Evolutionary conservation across 2,888 invertebrate genomes (phyloP).

Genomic region (Crossocerus cetratus): DNA sequence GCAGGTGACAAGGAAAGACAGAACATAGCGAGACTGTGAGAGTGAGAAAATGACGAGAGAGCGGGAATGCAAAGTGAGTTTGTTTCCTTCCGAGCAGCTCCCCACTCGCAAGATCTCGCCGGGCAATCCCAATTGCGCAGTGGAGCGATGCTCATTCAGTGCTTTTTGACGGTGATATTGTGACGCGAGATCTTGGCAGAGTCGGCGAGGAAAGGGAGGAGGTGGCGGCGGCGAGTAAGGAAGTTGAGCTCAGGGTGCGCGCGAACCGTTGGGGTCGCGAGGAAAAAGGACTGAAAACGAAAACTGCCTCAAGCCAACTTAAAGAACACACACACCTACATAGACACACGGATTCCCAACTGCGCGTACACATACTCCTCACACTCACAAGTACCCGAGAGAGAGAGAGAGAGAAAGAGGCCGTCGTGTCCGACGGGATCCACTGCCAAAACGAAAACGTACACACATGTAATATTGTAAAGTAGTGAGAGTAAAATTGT

Average conservation of each 20-base stretch:
- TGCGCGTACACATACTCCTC: too few relatives aligned
- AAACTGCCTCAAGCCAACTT: constrained; percentile 65
- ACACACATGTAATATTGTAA: constrained; percentile 63
- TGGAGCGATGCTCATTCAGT: too few relatives aligned
- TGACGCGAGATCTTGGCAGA: constrained; percentile 15
- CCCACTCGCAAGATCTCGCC: neutral
- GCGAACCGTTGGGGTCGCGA: too few relatives aligned
- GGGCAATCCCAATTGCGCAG: too few relatives aligned
- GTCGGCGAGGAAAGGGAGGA: constrained; percentile 23
- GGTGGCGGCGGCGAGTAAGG: constrained; percentile 5
- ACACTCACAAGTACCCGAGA: too few relatives aligned
- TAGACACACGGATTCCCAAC: too few relatives aligned
- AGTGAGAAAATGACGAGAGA: neutral
- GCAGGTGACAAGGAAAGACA: neutral
- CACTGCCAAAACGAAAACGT: constrained; percentile 66
- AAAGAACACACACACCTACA: constrained; percentile 35
- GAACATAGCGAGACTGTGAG: neutral
- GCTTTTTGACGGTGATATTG: constrained; percentile 18
- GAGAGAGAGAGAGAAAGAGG: neutral
- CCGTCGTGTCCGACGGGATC: constrained; percentile 44
- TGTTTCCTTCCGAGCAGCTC: too few relatives aligned
- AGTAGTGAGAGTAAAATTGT: constrained; percentile 60
- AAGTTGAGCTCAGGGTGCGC: constrained; percentile 4
- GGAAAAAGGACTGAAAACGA: constrained; percentile 54
- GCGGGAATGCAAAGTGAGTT: neutral